Evolutionary conservation across 2,888 invertebrate genomes (phyloP).

Genomic region (Escarpia spicata): DNA sequence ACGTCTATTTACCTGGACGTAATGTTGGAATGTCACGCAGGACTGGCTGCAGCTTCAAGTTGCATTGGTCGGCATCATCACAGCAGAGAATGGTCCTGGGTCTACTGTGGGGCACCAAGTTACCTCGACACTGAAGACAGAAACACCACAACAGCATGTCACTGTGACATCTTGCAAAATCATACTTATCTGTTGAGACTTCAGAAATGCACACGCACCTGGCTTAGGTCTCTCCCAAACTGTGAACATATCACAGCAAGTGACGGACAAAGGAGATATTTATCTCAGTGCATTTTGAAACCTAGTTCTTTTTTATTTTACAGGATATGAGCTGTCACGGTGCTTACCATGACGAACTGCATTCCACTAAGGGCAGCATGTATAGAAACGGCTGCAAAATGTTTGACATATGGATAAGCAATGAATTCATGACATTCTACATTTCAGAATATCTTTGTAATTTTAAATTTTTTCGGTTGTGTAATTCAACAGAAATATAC

Average conservation of each 20-base stretch:
- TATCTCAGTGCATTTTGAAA: too few species aligned
- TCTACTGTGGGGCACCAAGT: slow-evolving; percentile 38
- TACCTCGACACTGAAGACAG: slow-evolving; percentile 40
- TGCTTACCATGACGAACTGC: neutral
- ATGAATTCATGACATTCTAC: neutral
- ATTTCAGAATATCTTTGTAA: neutral
- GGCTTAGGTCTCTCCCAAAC: too few species aligned
- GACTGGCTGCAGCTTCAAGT: slow-evolving; percentile 46
- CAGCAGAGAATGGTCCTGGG: slow-evolving; percentile 54
- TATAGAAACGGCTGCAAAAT: neutral
- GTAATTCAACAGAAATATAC: neutral
- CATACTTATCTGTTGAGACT: neutral
- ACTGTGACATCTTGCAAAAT: neutral
- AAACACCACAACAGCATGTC: neutral
- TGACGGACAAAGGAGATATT: too few species aligned
- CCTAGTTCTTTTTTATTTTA: too few species aligned
- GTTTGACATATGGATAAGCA: neutral
- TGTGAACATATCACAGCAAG: too few species aligned
- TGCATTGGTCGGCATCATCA: slow-evolving; percentile 56
- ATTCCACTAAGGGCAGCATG: neutral
- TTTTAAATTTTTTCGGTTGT: too few species aligned
- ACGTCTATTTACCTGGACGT: neutral
- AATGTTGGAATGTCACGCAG: neutral
- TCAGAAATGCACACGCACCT: neutral
- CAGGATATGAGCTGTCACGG: too few species aligned